Percentiles rank a stretch among this genome's conserved stretches.
Evolutionary conservation across 1,140 invertebrate genomes (phyloP).

Genomic region (Nephotettix cincticeps): DNA sequence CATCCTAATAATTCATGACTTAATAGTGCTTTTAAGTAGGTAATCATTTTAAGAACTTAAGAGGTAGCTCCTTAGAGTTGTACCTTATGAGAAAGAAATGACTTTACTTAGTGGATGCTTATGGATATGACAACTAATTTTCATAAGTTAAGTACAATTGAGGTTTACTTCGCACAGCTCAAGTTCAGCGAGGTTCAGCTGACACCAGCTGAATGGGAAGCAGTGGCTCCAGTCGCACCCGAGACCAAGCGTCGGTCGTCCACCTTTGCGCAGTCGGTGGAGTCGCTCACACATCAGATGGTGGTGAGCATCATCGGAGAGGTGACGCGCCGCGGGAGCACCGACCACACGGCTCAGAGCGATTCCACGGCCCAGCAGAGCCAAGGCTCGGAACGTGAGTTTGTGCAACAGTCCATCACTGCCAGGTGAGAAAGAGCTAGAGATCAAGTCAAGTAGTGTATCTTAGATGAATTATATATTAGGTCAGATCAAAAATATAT

Average conservation of each 20-base stretch:
- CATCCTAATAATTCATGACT: too few species aligned
- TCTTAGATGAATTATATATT: too few species aligned
- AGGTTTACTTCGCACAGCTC: constrained; percentile 24
- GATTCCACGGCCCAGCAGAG: background rate
- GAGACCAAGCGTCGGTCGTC: constrained; percentile 8
- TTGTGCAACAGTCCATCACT: constrained; percentile 12
- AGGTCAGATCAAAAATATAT: too few species aligned
- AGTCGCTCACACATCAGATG: constrained; percentile 53
- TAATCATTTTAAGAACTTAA: too few species aligned
- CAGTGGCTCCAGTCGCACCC: constrained; percentile 1
- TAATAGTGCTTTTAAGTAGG: too few species aligned
- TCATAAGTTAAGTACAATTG: too few species aligned
- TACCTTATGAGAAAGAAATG: too few species aligned
- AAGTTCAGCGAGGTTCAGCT: constrained; percentile 32
- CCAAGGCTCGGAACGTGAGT: background rate
- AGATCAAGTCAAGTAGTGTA: too few species aligned
- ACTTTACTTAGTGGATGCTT: too few species aligned
- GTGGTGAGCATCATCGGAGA: constrained; percentile 55
- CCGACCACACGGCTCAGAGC: constrained; percentile 19
- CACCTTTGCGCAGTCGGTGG: constrained; percentile 44
- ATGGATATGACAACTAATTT: too few species aligned
- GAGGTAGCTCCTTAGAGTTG: too few species aligned
- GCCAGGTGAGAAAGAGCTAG: constrained; percentile 17
- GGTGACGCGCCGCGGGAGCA: constrained; percentile 47
- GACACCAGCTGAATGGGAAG: constrained; percentile 34